Base-by-base conservation (phyloP, 2,888 invertebrate species). In the Syritta pipiens region DNA sequence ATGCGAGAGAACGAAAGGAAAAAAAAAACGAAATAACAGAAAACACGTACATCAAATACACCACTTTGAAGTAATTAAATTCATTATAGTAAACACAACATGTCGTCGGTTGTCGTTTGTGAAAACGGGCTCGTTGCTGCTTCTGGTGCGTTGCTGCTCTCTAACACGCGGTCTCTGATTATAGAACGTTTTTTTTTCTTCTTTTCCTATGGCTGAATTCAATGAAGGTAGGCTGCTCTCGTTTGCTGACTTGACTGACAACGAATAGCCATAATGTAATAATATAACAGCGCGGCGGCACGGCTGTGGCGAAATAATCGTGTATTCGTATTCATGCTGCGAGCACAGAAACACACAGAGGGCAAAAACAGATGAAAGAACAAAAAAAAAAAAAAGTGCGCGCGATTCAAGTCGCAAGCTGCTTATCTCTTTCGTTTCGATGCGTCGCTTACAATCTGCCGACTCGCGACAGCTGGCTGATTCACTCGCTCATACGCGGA, bases 21-120 rank as follows among this genome's bases (percentile, higher is more conserved):
- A 62, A 46, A 57, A 48, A 14, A 57, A 67, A 57, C n/a, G n/a
- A 71, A 59, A 68, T 53, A 67, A 60, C 59, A 37, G 46, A 46
- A 75, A 74, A 75, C 63, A 81, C 79, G 79, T 81, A 81, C 68
- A 81, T 74, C 74, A 81, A 81, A 81, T 75, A 68, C 81, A 75
- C n/a, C n/a, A n/a, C 75, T 81, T 81, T 69, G 81, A 75, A 75
- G 81, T 81, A 81, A 81, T 81, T 81, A 81, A 81, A 81, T 81
- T 69, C 81, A 81, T 81, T 81, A 81, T 81, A 81, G 81, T 75
- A 81, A 81, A 81, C n/a, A n/a, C 81, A 81, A 68, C 57, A 42
- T 72, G 75, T 59, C 48, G 72, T 65, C 72, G n/a, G n/a, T n/a
- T n/a, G n/a, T n/a, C n/a, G n/a, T n/a, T n/a, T n/a, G 74, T 74